Conservation (phyloP, 2,888 invertebrate species). For the Apodemia hepburni region DNA sequence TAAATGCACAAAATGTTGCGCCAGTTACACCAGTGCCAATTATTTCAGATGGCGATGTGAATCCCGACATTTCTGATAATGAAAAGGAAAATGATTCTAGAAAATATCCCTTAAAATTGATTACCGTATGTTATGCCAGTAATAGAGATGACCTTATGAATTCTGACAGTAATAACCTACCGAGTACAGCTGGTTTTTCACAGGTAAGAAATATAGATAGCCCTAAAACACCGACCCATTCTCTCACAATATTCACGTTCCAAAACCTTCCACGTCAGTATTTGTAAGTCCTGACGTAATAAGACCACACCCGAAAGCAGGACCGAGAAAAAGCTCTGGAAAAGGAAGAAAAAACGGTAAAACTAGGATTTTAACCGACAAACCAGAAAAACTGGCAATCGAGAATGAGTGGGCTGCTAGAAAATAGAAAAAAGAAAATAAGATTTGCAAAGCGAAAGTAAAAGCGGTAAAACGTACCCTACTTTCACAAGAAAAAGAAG, state of each 20-base stretch:
- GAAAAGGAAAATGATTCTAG: slow-evolving; percentile 10
- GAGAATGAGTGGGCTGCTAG: slow-evolving; percentile 20
- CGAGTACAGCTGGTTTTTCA: not conserved
- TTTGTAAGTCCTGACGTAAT: slow-evolving; percentile 31
- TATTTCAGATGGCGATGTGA: slow-evolving; percentile 15
- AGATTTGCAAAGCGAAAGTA: slow-evolving; percentile 22
- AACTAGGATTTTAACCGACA: slow-evolving; percentile 33
- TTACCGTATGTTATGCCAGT: slow-evolving; percentile 14
- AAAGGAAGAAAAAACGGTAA: slow-evolving; percentile 32
- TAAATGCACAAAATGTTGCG: slow-evolving; percentile 9
- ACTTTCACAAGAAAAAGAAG: slow-evolving; percentile 23
- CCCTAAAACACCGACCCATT: not conserved
- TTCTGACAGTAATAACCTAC: slow-evolving; percentile 14
- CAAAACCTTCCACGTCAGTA: slow-evolving; percentile 20
- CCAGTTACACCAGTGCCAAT: slow-evolving; percentile 6
- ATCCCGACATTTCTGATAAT: slow-evolving; percentile 15
- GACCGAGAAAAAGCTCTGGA: slow-evolving; percentile 18
- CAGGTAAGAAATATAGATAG: slow-evolving; percentile 9
- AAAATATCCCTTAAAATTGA: slow-evolving; percentile 6
- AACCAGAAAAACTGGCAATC: slow-evolving; percentile 29
- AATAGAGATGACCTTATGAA: slow-evolving; percentile 17
- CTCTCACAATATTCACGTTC: not conserved
- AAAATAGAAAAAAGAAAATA: slow-evolving; percentile 23
- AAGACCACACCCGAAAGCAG: slow-evolving; percentile 23
- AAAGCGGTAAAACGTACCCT: slow-evolving; percentile 24